Percentiles rank a stretch among this genome's conserved stretches.
These are phyloP conservation scores for Emydura subglobosa DNA, from an alignment of 2,113 vertebrate genomes.

Conservation along the genomic window DNA sequence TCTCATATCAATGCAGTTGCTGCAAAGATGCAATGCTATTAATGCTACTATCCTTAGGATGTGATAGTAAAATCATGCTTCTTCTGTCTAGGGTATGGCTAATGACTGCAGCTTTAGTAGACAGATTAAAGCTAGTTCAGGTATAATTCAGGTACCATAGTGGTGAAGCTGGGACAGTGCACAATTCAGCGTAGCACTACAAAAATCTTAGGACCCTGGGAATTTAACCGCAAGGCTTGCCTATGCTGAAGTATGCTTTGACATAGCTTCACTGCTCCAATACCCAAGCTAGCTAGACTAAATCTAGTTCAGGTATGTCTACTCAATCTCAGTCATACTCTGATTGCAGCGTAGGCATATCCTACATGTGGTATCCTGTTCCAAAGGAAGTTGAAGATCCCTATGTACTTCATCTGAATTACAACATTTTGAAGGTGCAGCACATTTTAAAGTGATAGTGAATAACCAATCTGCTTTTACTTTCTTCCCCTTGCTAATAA, in stretches of 20 bases:
- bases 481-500: neutral
- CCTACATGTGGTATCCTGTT: fast-evolving
- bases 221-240: too few species aligned
- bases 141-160: too few species aligned
- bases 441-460: neutral
- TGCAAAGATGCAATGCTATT: neutral
- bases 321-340: neutral
- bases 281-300: too few species aligned
- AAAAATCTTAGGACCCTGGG: too few species aligned
- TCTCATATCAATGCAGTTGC: neutral
- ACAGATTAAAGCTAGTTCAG: too few species aligned
- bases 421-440: neutral
- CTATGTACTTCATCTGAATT: neutral
- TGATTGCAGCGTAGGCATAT: neutral
- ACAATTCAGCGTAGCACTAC: too few species aligned
- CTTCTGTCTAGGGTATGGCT: neutral
- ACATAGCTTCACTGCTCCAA: too few species aligned
- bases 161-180: too few species aligned
- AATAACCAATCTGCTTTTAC: neutral
- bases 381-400: neutral
- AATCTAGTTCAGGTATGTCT: too few species aligned
- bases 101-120: too few species aligned
- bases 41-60: neutral
- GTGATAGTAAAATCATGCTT: neutral
- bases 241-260: too few species aligned